phyloP scores from a whole-genome alignment of 1,140 invertebrate species.

The Grapholita molesta region DNA sequence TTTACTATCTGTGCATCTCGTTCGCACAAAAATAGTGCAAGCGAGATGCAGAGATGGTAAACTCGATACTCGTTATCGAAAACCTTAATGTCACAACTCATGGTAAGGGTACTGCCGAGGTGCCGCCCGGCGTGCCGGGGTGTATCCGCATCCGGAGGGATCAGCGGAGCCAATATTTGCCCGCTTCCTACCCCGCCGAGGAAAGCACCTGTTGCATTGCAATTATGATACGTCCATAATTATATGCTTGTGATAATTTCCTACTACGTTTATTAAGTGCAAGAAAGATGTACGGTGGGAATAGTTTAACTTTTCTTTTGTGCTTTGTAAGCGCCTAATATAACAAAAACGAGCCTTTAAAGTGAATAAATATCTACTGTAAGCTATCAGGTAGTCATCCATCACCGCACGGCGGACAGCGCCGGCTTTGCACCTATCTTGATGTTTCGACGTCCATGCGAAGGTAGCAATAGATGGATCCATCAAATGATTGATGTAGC shows the following conservation, averaged over 20 bases:
- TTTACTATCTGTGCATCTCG: too few relatives aligned
- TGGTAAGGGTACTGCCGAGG: too few relatives aligned
- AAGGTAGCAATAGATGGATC: constrained; percentile 8
- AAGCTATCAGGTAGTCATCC: not conserved
- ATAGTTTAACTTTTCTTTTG: too few relatives aligned
- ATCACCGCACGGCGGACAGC: not conserved
- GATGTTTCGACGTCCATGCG: constrained; percentile 4
- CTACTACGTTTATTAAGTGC: too few relatives aligned
- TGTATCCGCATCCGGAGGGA: constrained; percentile 15
- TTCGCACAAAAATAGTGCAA: too few relatives aligned
- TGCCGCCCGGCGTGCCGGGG: constrained; percentile 23
- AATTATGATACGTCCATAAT: constrained; percentile 14
- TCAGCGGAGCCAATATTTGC: constrained; percentile 40
- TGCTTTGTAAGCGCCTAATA: too few relatives aligned
- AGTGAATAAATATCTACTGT: not conserved
- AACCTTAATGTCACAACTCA: too few relatives aligned
- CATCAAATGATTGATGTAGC: constrained; percentile 13
- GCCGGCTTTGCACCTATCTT: not conserved
- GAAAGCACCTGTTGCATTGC: constrained; percentile 40
- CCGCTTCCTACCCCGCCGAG: constrained; percentile 24
- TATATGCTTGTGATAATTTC: not conserved
- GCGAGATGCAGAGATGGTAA: too few relatives aligned
- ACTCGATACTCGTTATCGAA: too few relatives aligned
- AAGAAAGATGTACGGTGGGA: too few relatives aligned
- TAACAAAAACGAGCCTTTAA: not conserved